Evolutionary conservation across 1,140 invertebrate genomes (phyloP).

Genomic region (Drosophila malerkotliana): DNA sequence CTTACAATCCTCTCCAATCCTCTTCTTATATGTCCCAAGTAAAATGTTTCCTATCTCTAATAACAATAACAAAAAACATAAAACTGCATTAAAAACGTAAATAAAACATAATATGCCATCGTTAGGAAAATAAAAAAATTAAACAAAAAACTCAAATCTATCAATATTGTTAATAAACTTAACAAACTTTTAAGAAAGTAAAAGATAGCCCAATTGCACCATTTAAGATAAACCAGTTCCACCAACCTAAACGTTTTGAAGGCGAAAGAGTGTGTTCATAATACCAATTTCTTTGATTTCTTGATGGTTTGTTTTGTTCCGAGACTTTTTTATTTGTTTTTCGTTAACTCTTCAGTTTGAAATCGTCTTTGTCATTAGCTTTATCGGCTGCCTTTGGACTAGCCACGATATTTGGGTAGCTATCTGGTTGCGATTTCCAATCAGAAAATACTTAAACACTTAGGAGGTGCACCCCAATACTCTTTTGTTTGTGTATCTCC

Average conservation of each 20-base stretch:
- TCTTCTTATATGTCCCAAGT: too few relatives aligned
- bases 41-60: too few relatives aligned
- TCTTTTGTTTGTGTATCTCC: neutral
- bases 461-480: slow-evolving; percentile 8
- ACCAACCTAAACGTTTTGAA: too few relatives aligned
- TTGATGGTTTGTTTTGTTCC: slow-evolving; percentile 33
- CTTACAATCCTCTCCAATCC: too few relatives aligned
- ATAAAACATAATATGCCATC: too few relatives aligned
- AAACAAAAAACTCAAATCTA: neutral
- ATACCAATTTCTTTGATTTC: neutral
- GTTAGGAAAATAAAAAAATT: too few relatives aligned
- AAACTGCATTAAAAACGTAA: too few relatives aligned
- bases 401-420: slow-evolving; percentile 36
- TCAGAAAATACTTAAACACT: slow-evolving; percentile 33
- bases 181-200: too few relatives aligned
- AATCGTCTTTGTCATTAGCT: slow-evolving; percentile 18
- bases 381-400: slow-evolving; percentile 29
- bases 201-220: neutral
- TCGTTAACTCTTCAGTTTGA: slow-evolving; percentile 23
- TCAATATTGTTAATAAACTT: neutral
- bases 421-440: slow-evolving; percentile 62
- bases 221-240: neutral
- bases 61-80: too few relatives aligned
- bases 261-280: slow-evolving; percentile 4
- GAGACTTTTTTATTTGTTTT: slow-evolving; percentile 40